phyloP scores from a whole-genome alignment of 2,888 invertebrate species.

The Microplitis manilae region DNA sequence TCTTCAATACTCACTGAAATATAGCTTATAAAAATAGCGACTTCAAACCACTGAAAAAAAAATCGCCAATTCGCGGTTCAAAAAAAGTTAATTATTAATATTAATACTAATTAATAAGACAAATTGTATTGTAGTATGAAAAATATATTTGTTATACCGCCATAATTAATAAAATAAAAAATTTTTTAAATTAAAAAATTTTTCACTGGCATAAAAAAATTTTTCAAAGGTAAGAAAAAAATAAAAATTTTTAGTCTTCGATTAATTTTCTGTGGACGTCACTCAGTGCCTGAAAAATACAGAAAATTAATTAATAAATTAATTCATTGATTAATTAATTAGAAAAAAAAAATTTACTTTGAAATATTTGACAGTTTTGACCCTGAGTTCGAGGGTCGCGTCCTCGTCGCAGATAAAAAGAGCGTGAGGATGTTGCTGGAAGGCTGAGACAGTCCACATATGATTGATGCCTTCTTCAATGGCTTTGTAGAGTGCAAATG shows the following conservation, averaged over 20 bases:
- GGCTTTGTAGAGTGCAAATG: conserved; percentile 96
- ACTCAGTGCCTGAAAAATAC: conserved; percentile 80
- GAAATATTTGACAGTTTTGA: conserved; percentile 99
- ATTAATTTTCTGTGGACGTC: conserved; percentile 88
- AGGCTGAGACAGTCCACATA: conserved; percentile 99
- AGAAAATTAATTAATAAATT: conserved; percentile 8
- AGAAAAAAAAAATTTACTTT: conserved; percentile 76
- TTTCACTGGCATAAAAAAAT: no score
- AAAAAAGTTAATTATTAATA: no score
- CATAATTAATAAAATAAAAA: conserved; percentile 51
- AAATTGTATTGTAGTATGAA: conserved; percentile 17
- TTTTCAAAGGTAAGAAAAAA: conserved; percentile 57
- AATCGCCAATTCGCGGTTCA: no score
- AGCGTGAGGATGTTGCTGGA: conserved; percentile 95
- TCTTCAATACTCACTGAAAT: no score
- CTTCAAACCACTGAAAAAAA: no score
- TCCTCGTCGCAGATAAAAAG: conserved; percentile 98
- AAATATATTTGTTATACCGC: conserved; percentile 34
- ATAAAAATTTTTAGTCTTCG: conserved; percentile 72
- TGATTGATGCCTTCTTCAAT: conserved; percentile 99
- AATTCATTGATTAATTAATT: conserved; percentile 51
- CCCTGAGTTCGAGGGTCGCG: conserved; percentile 95
- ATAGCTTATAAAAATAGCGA: no score
- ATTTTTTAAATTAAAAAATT: no score
- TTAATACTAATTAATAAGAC: no score